A percentile compares a stretch with the other conserved stretches of the same genome.
phyloP scores from a whole-genome alignment of 2,113 vertebrate species.

The Daphoenositta chrysoptera region DNA sequence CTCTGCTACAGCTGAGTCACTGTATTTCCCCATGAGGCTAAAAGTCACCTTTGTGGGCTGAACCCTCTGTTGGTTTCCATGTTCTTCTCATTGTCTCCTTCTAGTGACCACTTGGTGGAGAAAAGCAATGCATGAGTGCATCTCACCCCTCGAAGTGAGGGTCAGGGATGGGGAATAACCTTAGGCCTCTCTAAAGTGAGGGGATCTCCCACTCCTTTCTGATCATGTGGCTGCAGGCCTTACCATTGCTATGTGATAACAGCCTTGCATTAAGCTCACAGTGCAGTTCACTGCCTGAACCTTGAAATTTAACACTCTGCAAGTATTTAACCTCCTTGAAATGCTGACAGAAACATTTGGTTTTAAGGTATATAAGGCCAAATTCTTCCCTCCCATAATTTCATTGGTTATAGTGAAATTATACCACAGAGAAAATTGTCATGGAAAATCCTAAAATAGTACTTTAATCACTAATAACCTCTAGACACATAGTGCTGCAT shows the following conservation, averaged over 20 bases:
- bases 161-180: not conserved
- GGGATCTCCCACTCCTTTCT: not conserved
- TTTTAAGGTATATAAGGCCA: slow-evolving; percentile 6
- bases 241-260: not conserved
- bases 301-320: not conserved
- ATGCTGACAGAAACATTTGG: slow-evolving; percentile 9
- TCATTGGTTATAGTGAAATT: not conserved
- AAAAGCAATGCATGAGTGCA: not conserved
- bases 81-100: not conserved
- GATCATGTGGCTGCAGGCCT: not conserved
- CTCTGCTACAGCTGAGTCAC: not conserved
- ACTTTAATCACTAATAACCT: not conserved
- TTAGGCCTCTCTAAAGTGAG: not conserved
- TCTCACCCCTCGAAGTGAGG: not conserved
- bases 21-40: not conserved
- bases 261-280: not conserved
- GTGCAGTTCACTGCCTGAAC: not conserved
- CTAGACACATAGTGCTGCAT: not conserved
- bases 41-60: not conserved
- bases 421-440: not conserved
- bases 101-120: not conserved
- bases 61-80: not conserved
- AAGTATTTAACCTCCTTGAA: slow-evolving; percentile 4
- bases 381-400: not conserved
- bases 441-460: not conserved